Evolutionary conservation across 2,888 invertebrate genomes (phyloP), one percentile per base, ranked within the genome.

Genomic region (Leucoma salicis): DNA sequence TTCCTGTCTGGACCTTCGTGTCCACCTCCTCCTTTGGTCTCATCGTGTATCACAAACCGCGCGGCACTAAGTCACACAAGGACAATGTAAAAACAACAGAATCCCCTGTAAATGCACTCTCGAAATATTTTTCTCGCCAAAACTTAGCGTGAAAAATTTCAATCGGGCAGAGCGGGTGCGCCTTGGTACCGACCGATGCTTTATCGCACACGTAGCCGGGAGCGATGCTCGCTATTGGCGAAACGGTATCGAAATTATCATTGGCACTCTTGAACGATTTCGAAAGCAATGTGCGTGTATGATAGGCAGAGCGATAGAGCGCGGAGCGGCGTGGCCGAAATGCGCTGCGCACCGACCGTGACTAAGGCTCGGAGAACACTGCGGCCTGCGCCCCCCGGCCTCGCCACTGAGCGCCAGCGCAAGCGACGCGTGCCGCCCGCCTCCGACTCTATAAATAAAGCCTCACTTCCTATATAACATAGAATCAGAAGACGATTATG

Each of bases 401-500:
- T 10, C 11, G 27, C 10, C 25, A 4, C 25, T 6, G 25, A n/a
- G 2, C 25, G 2, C 6, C 28, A 12, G 10, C 13, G 29, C 55
- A 40, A 57, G 64, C 63, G 67, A 58, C 75, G 75, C 75, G 67
- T 66, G 74, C 39, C 44, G 44, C 28, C 62, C 41, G 43, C 41
- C 65, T 57, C 69, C 61, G 63, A 63, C 75, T 77, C 83, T 86
- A 87, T 82, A 80, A 88, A 88, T 88, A 87, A 81, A 78, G 73
- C 72, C 66, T 71, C 66, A 80, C 79, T 86, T 86, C 88, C 85
- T 82, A 84, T 78, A 77, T 71, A 65, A 57, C 70, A 78, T 72
- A 71, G 72, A 78, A 80, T 80, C 80, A 74, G 67, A 77, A 82
- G 75, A 78, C 78, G 79, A 82, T 81, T 85, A 86, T 87, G 88